Conservation (phyloP, 2,888 invertebrate species). For the Heteromurus nitidus region DNA sequence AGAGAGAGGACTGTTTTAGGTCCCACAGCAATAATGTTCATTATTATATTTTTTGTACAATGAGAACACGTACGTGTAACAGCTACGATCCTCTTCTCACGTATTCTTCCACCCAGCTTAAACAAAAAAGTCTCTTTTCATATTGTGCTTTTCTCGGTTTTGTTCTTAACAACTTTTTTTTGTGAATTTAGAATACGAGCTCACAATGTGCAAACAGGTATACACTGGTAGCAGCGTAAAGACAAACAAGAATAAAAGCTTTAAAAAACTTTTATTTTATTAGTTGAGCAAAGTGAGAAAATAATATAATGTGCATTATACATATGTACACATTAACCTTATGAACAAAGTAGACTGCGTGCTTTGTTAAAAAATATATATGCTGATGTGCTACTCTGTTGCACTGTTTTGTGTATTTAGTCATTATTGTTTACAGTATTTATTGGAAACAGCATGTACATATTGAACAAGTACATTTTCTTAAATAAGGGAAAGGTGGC, state of each 20-base stretch:
- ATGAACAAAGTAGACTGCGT: too few species aligned
- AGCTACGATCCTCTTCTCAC: conserved; percentile 26
- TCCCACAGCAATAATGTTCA: conserved; percentile 24
- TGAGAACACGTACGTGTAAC: neutral
- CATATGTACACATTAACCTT: too few species aligned
- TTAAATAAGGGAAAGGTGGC: too few species aligned
- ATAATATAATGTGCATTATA: conserved; percentile 3
- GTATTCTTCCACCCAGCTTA: conserved; percentile 8
- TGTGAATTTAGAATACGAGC: neutral
- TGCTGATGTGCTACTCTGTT: too few species aligned
- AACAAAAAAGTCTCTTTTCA: neutral
- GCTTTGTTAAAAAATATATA: too few species aligned
- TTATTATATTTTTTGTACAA: conserved; percentile 15
- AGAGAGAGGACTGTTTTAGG: neutral
- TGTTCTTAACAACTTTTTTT: conserved; percentile 10
- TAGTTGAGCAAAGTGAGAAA: neutral
- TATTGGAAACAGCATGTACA: too few species aligned
- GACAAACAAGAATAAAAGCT: neutral
- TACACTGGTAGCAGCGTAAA: neutral
- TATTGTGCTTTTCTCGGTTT: conserved; percentile 15
- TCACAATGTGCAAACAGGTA: conserved; percentile 20
- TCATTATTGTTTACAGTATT: too few species aligned
- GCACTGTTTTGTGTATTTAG: too few species aligned
- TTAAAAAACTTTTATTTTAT: neutral
- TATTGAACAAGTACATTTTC: too few species aligned